These are phyloP conservation scores for Lampris megalopsis DNA, from an alignment of 2,113 vertebrate genomes.

Conservation along the genomic window DNA sequence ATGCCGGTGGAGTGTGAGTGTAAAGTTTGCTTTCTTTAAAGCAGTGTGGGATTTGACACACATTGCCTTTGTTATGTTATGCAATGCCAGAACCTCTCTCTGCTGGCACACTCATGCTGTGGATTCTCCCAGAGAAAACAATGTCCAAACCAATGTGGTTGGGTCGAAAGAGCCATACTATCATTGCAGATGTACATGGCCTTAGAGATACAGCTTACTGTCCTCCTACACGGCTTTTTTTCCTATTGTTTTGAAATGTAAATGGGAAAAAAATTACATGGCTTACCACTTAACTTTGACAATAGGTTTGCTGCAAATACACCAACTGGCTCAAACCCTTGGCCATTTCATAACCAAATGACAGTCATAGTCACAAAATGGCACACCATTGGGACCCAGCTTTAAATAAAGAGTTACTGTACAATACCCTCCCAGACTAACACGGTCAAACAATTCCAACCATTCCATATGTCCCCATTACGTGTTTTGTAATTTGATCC, in stretches of 20 bases:
- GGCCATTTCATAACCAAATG: not conserved
- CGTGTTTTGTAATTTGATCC: constrained; percentile 41
- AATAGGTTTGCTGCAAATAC: constrained; percentile 10
- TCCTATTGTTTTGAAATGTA: constrained; percentile 22
- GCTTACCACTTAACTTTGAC: constrained; percentile 4
- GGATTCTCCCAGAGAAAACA: constrained; percentile 57
- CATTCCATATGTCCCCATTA: too few relatives aligned
- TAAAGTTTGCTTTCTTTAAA: constrained; percentile 40
- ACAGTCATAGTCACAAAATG: not conserved
- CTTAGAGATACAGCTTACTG: constrained; percentile 37
- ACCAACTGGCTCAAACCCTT: not conserved
- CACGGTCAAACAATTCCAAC: constrained; percentile 20
- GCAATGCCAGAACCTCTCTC: constrained; percentile 38
- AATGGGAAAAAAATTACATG: constrained; percentile 10
- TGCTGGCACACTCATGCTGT: constrained; percentile 15
- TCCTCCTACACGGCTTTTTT: constrained; percentile 18
- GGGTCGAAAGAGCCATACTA: constrained; percentile 36
- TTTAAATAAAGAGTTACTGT: not conserved
- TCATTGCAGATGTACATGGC: constrained; percentile 49
- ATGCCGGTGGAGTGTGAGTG: constrained; percentile 11
- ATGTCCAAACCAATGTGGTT: constrained; percentile 45
- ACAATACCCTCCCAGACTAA: not conserved
- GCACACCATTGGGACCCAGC: not conserved
- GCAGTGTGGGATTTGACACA: constrained; percentile 29
- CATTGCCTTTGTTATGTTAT: constrained; percentile 55